Conservation (phyloP, 1,140 invertebrate species). For the Neodiprion lecontei region DNA sequence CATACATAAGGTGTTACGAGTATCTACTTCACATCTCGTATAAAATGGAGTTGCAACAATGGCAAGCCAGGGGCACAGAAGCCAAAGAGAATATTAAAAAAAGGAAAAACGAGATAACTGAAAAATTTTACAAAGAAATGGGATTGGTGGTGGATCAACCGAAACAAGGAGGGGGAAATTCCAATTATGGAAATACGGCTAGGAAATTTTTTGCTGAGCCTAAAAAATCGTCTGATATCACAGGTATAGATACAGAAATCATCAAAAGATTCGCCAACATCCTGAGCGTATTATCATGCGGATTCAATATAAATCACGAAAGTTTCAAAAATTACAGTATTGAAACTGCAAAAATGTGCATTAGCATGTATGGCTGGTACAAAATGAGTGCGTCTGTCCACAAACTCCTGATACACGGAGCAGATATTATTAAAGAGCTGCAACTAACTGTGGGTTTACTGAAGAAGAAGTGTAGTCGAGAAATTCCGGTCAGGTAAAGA, state of each 20-base stretch:
- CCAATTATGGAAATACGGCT: conserved; percentile 20
- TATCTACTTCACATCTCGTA: conserved; percentile 40
- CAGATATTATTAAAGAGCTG: conserved; percentile 32
- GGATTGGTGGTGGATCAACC: conserved; percentile 18
- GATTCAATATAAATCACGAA: conserved; percentile 31
- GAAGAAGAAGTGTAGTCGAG: conserved; percentile 48
- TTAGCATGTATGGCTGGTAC: conserved; percentile 42
- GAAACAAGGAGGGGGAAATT: conserved; percentile 19
- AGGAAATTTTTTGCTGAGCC: conserved; percentile 14
- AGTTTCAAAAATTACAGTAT: conserved; percentile 31
- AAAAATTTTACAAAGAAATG: conserved; percentile 11
- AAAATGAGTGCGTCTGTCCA: conserved; percentile 45
- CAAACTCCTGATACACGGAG: conserved; percentile 48
- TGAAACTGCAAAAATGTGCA: conserved; percentile 37
- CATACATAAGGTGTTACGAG: conserved; percentile 43
- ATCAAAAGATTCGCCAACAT: neutral
- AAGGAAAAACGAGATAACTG: conserved; percentile 13
- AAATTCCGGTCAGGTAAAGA: neutral
- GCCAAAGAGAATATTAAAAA: conserved; percentile 24
- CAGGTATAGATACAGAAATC: conserved; percentile 20
- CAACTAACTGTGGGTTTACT: conserved; percentile 40
- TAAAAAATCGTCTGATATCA: conserved; percentile 10
- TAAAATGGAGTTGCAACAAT: conserved; percentile 37
- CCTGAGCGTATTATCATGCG: conserved; percentile 12
- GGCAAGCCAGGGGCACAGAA: conserved; percentile 17